Percentiles rank a stretch among this genome's conserved stretches.
These are phyloP conservation scores for Allacma fusca DNA, from an alignment of 2,888 invertebrate genomes.

Conservation along the genomic window DNA sequence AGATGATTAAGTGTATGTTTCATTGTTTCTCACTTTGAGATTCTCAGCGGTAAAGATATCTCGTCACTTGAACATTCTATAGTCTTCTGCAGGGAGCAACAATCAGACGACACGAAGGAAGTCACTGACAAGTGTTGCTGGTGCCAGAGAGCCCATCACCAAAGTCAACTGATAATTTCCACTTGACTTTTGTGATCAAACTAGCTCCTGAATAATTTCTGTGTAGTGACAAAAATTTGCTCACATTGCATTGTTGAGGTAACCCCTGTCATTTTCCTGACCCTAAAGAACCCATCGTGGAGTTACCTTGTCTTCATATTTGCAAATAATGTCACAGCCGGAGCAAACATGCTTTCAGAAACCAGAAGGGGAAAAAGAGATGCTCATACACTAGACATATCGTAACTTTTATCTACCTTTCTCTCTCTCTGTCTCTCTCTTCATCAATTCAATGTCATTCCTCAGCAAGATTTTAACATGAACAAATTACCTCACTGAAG, in stretches of 20 bases:
- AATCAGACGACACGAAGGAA: background rate
- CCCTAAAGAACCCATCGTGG: background rate
- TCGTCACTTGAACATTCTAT: background rate
- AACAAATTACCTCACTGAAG: too few relatives aligned
- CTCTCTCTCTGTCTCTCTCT: slow-evolving; percentile 7
- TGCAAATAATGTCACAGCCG: too few relatives aligned
- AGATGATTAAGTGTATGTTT: background rate
- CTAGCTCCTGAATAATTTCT: too few relatives aligned
- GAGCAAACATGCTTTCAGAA: too few relatives aligned
- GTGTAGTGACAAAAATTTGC: background rate
- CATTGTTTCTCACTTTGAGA: slow-evolving; percentile 24
- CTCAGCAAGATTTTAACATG: too few relatives aligned
- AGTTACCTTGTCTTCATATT: background rate
- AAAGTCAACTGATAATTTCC: slow-evolving; percentile 1
- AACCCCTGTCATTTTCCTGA: background rate
- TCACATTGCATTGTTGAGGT: background rate
- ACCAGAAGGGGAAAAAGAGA: too few relatives aligned
- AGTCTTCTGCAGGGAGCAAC: background rate
- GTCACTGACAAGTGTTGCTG: background rate
- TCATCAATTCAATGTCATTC: background rate
- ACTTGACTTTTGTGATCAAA: background rate
- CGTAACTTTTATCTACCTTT: background rate
- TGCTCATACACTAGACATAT: too few relatives aligned
- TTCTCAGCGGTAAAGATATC: background rate
- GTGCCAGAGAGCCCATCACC: background rate